Base-by-base conservation (phyloP, 1,140 invertebrate genomes). In the Teleogryllus occipitalis region DNA sequence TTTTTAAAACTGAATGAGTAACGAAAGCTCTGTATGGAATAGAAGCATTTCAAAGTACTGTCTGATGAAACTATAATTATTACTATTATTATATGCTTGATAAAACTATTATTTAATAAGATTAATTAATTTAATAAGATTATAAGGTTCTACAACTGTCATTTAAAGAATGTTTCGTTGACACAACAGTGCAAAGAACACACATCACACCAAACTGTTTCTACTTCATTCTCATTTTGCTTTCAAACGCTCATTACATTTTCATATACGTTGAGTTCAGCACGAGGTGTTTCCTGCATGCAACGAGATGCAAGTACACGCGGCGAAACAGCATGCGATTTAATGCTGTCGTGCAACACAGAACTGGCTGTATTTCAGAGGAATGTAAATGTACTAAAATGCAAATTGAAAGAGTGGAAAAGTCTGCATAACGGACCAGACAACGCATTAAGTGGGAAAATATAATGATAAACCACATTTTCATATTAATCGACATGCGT, bases 321-420 rank as follows among this genome's bases (percentile, higher is more conserved):
- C 54, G 10, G 54, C 7, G 10, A 10, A 65, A 18, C 3, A 18
- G 18, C 54, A 65, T 65, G 54, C 54, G 18, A 65, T 65, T 10
- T 65, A 65, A 65, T 65, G 18, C 54, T 18, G 18, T 18, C 10
- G 54, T 14, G 54, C 54, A 14, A 65, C 54, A 65, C 18, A 65
- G 54, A 65, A 65, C 10, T 65, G 54, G 18, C 54, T 65, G 10
- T 14, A 18, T 65, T 10, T 65, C 54, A 65, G 10, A 10, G 54
- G 54, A 65, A 65, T 65, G 54, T 65, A 65, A 65, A 65, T 65
- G 54, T 65, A 14, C 54, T 65, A 65, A 65, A 65, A 65, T 65
- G 54, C 10, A 65, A 65, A 65, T 65, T 10, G 10, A 65, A 65
- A 10, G 10, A 65, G 18, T 14, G 10, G 10, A 65, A 65, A 65